These are phyloP conservation scores for Momotus momota DNA, from an alignment of 2,797 vertebrate genomes.

Conservation along the genomic window DNA sequence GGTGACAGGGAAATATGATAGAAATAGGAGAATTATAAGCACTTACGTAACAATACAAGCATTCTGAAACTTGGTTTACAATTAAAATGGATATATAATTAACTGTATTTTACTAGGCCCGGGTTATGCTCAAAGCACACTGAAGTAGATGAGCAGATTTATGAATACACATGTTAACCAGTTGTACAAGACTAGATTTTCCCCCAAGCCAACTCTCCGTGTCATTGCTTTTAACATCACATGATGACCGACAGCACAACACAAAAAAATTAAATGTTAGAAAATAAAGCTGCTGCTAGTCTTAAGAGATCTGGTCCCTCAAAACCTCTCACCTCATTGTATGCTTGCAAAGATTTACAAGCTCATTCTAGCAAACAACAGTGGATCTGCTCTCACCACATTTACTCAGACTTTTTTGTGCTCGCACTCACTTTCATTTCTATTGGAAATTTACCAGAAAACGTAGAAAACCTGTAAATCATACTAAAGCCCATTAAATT, in stretches of 20 bases:
- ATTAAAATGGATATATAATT: constrained; percentile 70
- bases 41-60: constrained; percentile 76
- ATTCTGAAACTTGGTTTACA: constrained; percentile 68
- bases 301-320: not conserved
- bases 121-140: constrained; percentile 67
- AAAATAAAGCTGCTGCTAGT: constrained; percentile 44
- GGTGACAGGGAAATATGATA: constrained; percentile 75
- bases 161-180: constrained; percentile 59
- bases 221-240: constrained; percentile 29
- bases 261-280: constrained; percentile 37
- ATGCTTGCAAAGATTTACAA: constrained; percentile 21
- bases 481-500: constrained; percentile 71
- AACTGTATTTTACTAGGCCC: constrained; percentile 55
- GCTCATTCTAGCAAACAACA: not conserved
- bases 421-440: constrained; percentile 44
- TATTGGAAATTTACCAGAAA: constrained; percentile 72
- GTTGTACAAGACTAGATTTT: constrained; percentile 26
- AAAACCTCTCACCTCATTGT: not conserved
- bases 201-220: constrained; percentile 1
- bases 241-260: constrained; percentile 3
- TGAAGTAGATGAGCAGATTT: constrained; percentile 63
- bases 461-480: constrained; percentile 61
- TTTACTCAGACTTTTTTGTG: constrained; percentile 62
- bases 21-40: constrained; percentile 72
- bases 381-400: constrained; percentile 11